Percentiles rank a stretch among this genome's conserved stretches.
phyloP scores from a whole-genome alignment of 2,888 invertebrate species.

The Phaedon cochleariae region DNA sequence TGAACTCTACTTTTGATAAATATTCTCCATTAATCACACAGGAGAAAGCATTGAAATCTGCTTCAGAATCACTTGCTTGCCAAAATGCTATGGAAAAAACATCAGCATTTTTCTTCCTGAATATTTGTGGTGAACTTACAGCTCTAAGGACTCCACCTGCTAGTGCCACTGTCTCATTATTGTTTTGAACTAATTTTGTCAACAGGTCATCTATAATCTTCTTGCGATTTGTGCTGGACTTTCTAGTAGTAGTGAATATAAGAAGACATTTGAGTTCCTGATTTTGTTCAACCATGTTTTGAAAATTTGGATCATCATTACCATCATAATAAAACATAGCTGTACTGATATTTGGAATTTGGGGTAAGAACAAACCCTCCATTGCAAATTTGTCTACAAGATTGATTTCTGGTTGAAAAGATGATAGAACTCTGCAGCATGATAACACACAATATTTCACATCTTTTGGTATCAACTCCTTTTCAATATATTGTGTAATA shows the following conservation, averaged over 20 bases:
- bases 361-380: constrained; percentile 52
- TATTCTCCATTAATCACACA: constrained; percentile 50
- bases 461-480: constrained; percentile 48
- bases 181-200: constrained; percentile 39
- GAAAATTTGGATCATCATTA: constrained; percentile 34
- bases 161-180: constrained; percentile 46
- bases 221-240: constrained; percentile 19
- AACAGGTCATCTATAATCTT: constrained; percentile 43
- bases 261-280: constrained; percentile 49
- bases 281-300: constrained; percentile 35
- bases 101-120: constrained; percentile 38
- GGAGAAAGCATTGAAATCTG: constrained; percentile 52
- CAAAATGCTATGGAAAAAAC: constrained; percentile 51
- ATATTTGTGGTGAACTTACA: constrained; percentile 37
- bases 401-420: constrained; percentile 38
- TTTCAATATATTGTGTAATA: constrained; percentile 48
- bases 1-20: constrained; percentile 48
- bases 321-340: constrained; percentile 48
- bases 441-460: constrained; percentile 50
- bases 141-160: constrained; percentile 52
- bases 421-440: constrained; percentile 50
- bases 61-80: constrained; percentile 35
- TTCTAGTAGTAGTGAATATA: constrained; percentile 44
- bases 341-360: constrained; percentile 51
- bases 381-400: constrained; percentile 27